A percentile compares a stretch with the other conserved stretches of the same genome.
Conservation (phyloP, 2,113 vertebrate species). For the Taxidea taxus region DNA sequence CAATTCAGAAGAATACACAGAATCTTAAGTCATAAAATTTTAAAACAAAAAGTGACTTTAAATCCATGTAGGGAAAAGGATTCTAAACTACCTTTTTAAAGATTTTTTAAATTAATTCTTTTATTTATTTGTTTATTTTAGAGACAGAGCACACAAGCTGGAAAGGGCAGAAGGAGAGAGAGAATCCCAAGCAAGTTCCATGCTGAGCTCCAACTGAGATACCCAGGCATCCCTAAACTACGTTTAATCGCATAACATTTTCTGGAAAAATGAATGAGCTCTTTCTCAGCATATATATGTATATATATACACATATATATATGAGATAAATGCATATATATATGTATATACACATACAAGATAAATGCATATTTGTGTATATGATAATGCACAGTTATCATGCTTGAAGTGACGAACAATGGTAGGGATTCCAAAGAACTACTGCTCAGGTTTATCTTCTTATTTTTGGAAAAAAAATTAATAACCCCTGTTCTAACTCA, state of each 20-base stretch:
- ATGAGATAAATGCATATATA: neutral
- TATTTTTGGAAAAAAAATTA: slow-evolving; percentile 22
- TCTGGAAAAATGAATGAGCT: neutral
- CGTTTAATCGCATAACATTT: neutral
- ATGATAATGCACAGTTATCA: neutral
- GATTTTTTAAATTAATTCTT: neutral
- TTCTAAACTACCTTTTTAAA: neutral
- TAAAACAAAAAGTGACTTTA: neutral
- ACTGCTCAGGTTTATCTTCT: neutral
- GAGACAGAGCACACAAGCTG: neutral
- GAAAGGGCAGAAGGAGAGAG: neutral
- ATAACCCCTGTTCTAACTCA: neutral
- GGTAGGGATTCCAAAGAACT: neutral
- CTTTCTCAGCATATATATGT: neutral
- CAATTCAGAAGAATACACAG: neutral
- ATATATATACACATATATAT: neutral
- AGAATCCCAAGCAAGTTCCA: neutral
- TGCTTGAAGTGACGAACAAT: neutral
- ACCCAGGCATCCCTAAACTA: neutral
- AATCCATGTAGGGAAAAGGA: neutral
- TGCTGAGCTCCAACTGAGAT: neutral
- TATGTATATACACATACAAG: too few species aligned
- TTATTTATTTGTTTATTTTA: neutral
- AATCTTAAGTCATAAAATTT: slow-evolving; percentile 25
- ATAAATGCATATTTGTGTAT: too few species aligned